A percentile compares a stretch with the other conserved stretches of the same genome.
Conservation (phyloP, 2,113 vertebrate species). For the Lipophrys pholis region DNA sequence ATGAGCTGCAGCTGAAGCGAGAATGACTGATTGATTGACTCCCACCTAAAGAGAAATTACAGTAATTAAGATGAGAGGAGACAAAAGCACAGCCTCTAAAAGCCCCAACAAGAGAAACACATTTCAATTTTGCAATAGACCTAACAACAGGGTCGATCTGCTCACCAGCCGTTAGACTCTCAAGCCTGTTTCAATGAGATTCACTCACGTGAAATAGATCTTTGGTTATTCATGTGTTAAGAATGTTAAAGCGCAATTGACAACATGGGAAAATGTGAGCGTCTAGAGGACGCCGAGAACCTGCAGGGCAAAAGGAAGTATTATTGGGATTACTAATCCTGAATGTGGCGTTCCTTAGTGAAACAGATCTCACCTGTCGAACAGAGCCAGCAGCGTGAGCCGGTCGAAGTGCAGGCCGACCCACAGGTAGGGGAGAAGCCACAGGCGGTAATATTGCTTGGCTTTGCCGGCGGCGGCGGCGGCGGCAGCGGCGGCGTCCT, state of each 20-base stretch:
- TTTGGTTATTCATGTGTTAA: no score
- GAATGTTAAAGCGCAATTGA: no score
- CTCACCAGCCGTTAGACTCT: no score
- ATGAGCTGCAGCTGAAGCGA: neutral
- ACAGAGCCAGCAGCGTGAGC: slow-evolving; percentile 96
- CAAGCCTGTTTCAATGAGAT: no score
- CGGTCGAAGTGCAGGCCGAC: slow-evolving; percentile 97
- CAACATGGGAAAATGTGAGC: no score
- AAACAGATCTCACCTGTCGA: slow-evolving; percentile 88
- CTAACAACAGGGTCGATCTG: neutral
- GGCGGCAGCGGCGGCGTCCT: slow-evolving; percentile 70
- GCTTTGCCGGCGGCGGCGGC: slow-evolving; percentile 86
- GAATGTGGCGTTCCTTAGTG: no score
- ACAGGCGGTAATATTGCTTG: slow-evolving; percentile 96
- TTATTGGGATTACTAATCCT: no score
- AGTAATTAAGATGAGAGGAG: slow-evolving; percentile 7
- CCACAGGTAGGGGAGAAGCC: slow-evolving; percentile 96
- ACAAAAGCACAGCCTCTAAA: neutral
- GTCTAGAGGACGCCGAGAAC: no score
- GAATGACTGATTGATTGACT: neutral
- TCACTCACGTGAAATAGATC: no score
- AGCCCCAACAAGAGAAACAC: neutral
- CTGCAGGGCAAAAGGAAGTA: no score
- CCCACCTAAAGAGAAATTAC: slow-evolving; percentile 10
- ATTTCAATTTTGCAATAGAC: neutral